Conservation (phyloP, 2,888 invertebrate genomes). For the Nysson spinosus region DNA sequence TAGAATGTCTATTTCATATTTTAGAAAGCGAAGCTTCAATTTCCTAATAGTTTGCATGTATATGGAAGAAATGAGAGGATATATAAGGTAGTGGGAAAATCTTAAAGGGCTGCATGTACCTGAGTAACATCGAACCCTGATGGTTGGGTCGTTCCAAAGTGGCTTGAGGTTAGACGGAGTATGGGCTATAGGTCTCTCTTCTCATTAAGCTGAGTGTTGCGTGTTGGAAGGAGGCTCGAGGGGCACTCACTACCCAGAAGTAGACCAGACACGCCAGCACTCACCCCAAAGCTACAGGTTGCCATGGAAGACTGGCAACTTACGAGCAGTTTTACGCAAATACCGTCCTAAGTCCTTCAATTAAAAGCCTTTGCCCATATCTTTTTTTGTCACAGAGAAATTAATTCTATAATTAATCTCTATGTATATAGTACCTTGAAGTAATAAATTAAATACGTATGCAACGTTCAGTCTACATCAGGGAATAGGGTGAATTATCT, state of each 20-base stretch:
- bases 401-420: no score
- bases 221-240: constrained; percentile 73
- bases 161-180: constrained; percentile 58
- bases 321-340: constrained; percentile 67
- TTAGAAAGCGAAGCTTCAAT: constrained; percentile 27
- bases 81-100: constrained; percentile 26
- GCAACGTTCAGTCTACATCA: no score
- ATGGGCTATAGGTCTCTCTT: constrained; percentile 67
- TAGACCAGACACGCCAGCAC: constrained; percentile 60
- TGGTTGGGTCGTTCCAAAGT: constrained; percentile 59
- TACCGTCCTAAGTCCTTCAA: constrained; percentile 59
- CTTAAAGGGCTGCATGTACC: constrained; percentile 41
- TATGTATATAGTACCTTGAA: no score
- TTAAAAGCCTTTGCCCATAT: constrained; percentile 49
- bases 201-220: constrained; percentile 76
- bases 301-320: constrained; percentile 68
- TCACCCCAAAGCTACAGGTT: constrained; percentile 67
- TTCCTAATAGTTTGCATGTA: constrained; percentile 49
- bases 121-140: constrained; percentile 51
- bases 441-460: no score
- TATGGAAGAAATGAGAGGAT: constrained; percentile 42
- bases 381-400: not conserved
- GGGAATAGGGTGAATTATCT: constrained; percentile 7
- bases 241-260: constrained; percentile 70
- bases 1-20: constrained; percentile 12